Evolutionary conservation across 2,888 invertebrate species (phyloP), one percentile per base, ranked within the genome.

Genomic region (Allacma fusca): DNA sequence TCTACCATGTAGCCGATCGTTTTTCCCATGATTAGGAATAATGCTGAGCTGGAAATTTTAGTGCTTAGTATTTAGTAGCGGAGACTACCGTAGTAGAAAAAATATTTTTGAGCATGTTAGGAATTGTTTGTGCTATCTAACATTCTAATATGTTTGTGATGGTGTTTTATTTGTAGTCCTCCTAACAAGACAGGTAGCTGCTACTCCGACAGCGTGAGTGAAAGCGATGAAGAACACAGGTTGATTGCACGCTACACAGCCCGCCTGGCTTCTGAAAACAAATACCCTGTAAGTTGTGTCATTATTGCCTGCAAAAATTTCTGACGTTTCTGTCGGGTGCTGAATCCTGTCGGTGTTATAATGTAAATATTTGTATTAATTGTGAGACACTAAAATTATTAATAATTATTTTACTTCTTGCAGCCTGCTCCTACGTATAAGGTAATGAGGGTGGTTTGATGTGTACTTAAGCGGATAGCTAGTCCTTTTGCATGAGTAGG

Each of bases 241-340:
- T 90, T 99, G 80, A 99, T 99, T 86, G 98, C 98, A 65, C 90
- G 97, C 85, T 99, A 99, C 88, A 97, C 98, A 1, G 97, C 97
- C 12, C 90, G 97, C 84, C 89, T 99, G 78, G 97, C 98, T 13
- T 97, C 97, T 85, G 96, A 97, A 87, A 93, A 92, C 83, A 91
- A 94, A 85, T 92, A 94, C 71, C 89, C 90, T 84, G 90, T 90
- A 86, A 88, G 88, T 87, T 50, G n/a, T 50, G 40, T 40, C 13
- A 40, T 64, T 21, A 23, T 9, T 40, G 5, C 5, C 34, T 9
- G 34, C 9, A 34, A 34, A 34, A 34, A 34, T 34, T 4, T 57
- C n/a, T n/a, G n/a, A n/a, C n/a, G n/a, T n/a, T n/a, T n/a, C n/a
- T n/a, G n/a, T n/a, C n/a, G n/a, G n/a, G n/a, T n/a, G n/a, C n/a